Conservation (phyloP, 2,888 invertebrate genomes). For the Andrena trimmerana region DNA sequence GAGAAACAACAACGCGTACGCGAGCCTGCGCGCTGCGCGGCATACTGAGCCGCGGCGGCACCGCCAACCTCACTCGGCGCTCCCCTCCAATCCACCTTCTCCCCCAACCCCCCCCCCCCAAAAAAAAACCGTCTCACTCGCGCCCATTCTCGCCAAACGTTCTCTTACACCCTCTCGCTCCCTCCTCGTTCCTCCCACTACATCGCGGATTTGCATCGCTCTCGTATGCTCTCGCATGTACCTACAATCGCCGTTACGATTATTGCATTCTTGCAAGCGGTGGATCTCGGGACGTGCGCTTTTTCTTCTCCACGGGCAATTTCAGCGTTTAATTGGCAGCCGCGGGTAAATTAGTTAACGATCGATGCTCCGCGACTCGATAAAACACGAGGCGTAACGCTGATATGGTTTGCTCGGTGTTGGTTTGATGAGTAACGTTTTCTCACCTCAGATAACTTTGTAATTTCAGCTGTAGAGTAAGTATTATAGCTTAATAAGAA, state of each 20-base stretch:
- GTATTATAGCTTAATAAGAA: not conserved
- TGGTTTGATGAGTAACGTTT: not conserved
- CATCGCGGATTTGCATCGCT: slow-evolving; percentile 42
- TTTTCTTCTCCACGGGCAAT: not conserved
- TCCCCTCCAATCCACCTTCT: slow-evolving; percentile 43
- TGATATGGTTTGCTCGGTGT: not conserved
- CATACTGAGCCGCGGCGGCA: slow-evolving; percentile 79
- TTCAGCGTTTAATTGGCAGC: not conserved
- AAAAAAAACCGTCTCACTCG: slow-evolving; percentile 35
- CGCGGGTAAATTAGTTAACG: slow-evolving; percentile 10
- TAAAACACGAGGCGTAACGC: not conserved
- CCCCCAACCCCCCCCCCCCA: slow-evolving; percentile 19
- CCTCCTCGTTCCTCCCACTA: slow-evolving; percentile 17
- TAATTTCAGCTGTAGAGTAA: not conserved
- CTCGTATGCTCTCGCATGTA: slow-evolving; percentile 35
- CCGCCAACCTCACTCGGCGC: slow-evolving; percentile 70
- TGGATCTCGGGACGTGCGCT: not conserved
- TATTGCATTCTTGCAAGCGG: slow-evolving; percentile 53
- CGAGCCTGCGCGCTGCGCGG: slow-evolving; percentile 84
- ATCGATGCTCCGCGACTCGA: not conserved
- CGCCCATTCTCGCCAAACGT: slow-evolving; percentile 43
- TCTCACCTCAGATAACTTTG: not conserved
- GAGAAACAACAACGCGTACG: slow-evolving; percentile 74
- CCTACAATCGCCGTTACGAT: slow-evolving; percentile 48
- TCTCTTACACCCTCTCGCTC: not conserved